Conservation (phyloP, 2,888 invertebrate species). For the Pristionchus exspectatus region DNA sequence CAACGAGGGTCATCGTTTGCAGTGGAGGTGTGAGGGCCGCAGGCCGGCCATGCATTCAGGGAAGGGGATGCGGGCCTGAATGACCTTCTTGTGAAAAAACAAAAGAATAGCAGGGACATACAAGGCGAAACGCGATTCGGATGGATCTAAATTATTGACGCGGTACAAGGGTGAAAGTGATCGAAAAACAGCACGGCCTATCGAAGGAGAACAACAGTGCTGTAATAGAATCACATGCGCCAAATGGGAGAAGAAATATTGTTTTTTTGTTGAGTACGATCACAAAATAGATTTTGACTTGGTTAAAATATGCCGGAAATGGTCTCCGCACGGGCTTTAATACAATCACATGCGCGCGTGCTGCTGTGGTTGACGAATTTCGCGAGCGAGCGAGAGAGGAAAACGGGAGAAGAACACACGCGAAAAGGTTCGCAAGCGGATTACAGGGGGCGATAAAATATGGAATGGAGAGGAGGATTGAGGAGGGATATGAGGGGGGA, state of each 20-base stretch:
- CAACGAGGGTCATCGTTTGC: neutral
- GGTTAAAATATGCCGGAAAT: too few species aligned
- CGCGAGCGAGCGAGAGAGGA: neutral
- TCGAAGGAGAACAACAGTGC: neutral
- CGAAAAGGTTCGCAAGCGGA: slow-evolving; percentile 12
- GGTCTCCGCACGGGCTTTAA: too few species aligned
- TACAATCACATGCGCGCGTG: neutral
- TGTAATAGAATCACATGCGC: slow-evolving; percentile 12
- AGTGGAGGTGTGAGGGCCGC: neutral
- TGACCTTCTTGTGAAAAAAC: neutral
- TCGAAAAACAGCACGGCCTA: neutral
- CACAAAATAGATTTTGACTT: too few species aligned
- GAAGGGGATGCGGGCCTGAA: neutral
- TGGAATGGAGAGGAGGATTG: neutral
- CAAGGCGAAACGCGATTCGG: too few species aligned
- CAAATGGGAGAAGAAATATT: too few species aligned
- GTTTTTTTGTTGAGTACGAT: too few species aligned
- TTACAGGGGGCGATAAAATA: slow-evolving; percentile 12
- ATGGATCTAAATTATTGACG: too few species aligned
- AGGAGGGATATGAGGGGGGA: neutral
- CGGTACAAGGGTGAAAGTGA: too few species aligned
- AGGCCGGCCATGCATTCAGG: slow-evolving; percentile 1
- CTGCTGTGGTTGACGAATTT: neutral
- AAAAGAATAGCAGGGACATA: too few species aligned
- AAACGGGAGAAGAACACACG: neutral